Evolutionary conservation across 2,113 vertebrate genomes (phyloP).

Genomic region (Halcyon senegalensis): DNA sequence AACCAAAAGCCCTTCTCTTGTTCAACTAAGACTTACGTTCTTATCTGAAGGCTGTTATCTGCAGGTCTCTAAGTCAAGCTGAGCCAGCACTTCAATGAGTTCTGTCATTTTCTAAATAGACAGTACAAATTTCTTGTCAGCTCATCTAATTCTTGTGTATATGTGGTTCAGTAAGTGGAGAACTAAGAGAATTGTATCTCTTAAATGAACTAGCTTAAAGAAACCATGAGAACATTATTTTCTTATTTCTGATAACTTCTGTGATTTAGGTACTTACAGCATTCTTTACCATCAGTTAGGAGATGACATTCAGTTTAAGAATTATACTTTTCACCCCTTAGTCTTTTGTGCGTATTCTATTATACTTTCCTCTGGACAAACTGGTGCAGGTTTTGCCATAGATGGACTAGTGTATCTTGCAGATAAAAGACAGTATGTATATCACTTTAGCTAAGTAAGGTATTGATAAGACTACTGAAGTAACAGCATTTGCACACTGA

Average conservation of each 20-base stretch:
- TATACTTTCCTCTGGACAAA: not conserved
- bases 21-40: not conserved
- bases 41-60: not conserved
- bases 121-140: not conserved
- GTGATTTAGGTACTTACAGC: not conserved
- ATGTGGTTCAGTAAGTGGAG: not conserved
- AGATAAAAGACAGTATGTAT: not conserved
- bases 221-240: not conserved
- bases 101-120: not conserved
- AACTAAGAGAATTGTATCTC: not conserved
- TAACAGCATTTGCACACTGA: not conserved
- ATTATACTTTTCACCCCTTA: not conserved
- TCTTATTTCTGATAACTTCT: not conserved
- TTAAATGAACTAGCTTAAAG: not conserved
- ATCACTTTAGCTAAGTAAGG: not conserved
- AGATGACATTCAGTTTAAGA: not conserved
- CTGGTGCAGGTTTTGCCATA: not conserved
- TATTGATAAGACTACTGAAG: not conserved
- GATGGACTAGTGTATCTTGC: not conserved
- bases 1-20: not conserved
- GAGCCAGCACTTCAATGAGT: not conserved
- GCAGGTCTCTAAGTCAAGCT: not conserved
- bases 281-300: not conserved
- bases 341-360: not conserved
- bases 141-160: not conserved